Base-by-base conservation (phyloP, 2,888 invertebrate species). In the Cremastobaeus sp. region DNA sequence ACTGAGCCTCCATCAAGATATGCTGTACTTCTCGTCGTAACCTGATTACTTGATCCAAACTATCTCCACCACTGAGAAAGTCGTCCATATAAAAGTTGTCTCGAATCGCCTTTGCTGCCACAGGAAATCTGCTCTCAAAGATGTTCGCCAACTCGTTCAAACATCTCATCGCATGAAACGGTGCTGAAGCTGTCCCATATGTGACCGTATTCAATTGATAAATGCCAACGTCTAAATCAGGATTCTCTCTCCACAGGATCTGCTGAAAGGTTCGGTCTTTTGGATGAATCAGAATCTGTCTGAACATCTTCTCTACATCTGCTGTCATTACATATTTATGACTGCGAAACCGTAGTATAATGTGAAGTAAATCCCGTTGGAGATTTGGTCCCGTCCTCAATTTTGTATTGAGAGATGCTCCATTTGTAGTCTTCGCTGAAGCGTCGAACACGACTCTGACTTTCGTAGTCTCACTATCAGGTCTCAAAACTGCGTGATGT, bases 181-280 rank as follows among this genome's bases (percentile, higher is more conserved):
- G 76, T 1, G 79, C 77, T 5, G 74, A 54, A 4, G 78, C 74
- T 1, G 70, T 75, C 0, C 81, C 76, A 37, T 80, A 79, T 0
- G 76, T 83, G 14, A 80, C 78, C 6, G 76, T 77, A 32, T 73
- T 62, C 0, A 77, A 43, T 2, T 62, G 25, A 15, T 60, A 78
- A 0, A 14, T 14, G 8, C 11, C 12, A 1, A 70, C 14, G 2
- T 47, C 41, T 15, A 37, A 41, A 0, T 41, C 8, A 14, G 75
- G 32, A 8, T 54, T 14, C 0, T 35, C 35, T 6, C 79, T 54
- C 82, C 82, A 83, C 0, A 83, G 18, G 11, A 83, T 82, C 11
- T 76, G 48, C 11, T 81, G 80, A 15, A 57, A 6, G 5, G 12
- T n/a, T 17, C 59, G 12, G 25, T 77, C 74, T 9, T 64, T 45